A percentile compares a stretch with the other conserved stretches of the same genome.
Conservation (phyloP, 2,888 invertebrate species). For the Alentia gelatinosa region DNA sequence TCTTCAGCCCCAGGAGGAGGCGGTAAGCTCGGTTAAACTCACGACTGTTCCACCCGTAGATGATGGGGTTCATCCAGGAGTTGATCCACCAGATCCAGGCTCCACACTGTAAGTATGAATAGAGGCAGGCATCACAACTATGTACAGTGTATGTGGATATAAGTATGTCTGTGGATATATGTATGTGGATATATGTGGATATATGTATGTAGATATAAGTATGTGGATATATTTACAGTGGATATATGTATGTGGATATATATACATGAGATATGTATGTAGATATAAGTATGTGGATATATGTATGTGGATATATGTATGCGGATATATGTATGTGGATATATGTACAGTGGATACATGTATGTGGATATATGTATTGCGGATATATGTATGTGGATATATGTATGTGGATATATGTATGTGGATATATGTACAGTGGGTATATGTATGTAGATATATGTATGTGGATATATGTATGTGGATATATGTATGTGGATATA, state of each 20-base stretch:
- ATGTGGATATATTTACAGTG: neutral
- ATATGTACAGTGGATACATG: neutral
- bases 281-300: neutral
- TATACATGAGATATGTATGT: neutral
- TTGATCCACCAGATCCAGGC: conserved; percentile 15
- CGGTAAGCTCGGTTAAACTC: neutral
- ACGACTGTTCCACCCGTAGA: neutral
- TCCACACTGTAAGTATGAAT: neutral
- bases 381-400: neutral
- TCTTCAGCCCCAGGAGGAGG: neutral
- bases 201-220: neutral
- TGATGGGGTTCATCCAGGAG: conserved; percentile 18
- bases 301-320: neutral
- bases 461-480: neutral
- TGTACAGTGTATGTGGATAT: too few species aligned
- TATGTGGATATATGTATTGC: neutral
- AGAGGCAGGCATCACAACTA: too few species aligned
- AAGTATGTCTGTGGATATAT: too few species aligned
- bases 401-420: neutral
- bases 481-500: neutral
- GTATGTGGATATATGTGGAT: too few species aligned
- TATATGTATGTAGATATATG: neutral
- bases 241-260: neutral
- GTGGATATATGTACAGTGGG: too few species aligned
- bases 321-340: neutral